phyloP scores from a whole-genome alignment of 2,888 invertebrate species.

The Scaptomyza cyrtandrae region DNA sequence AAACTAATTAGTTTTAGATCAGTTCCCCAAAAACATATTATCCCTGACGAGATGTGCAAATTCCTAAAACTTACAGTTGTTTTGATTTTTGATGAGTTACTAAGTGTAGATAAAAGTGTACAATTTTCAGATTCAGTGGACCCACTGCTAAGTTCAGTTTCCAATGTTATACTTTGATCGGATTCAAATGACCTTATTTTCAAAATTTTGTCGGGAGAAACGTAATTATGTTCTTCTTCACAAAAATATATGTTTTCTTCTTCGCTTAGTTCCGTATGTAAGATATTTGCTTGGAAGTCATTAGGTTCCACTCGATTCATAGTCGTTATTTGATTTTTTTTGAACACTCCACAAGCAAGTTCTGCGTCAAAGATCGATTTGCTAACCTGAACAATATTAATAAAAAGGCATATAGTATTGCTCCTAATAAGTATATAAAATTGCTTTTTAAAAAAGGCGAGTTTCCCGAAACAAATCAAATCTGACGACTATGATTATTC shows the following conservation, averaged over 20 bases:
- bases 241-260: constrained; percentile 6
- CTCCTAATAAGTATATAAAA: neutral
- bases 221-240: constrained; percentile 5
- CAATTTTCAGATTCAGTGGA: constrained; percentile 24
- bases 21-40: neutral
- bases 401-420: neutral
- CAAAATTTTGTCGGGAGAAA: neutral
- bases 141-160: neutral
- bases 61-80: neutral
- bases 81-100: neutral
- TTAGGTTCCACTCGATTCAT: neutral
- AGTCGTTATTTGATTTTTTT: neutral
- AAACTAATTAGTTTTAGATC: neutral
- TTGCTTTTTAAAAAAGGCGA: neutral
- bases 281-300: neutral
- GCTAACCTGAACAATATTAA: constrained; percentile 15
- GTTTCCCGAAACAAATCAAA: neutral
- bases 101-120: neutral
- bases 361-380: constrained; percentile 15
- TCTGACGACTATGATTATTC: too few relatives aligned
- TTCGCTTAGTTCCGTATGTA: neutral
- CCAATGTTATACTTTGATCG: neutral
- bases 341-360: constrained; percentile 3
- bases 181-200: neutral
- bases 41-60: neutral